A percentile compares a stretch with the other conserved stretches of the same genome.
phyloP scores from a whole-genome alignment of 1,140 invertebrate species.

The Littorina saxatilis region DNA sequence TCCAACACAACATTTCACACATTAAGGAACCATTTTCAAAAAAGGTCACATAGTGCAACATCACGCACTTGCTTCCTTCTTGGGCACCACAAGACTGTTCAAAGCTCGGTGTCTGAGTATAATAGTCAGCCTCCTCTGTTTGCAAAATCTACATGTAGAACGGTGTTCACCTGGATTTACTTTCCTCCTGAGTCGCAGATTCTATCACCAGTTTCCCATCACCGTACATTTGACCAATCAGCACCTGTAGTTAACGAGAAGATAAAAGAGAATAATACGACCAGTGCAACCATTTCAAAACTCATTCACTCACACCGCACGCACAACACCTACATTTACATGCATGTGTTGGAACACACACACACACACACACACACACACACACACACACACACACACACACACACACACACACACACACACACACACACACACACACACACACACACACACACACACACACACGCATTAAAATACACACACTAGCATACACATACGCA shows the following conservation, averaged over 20 bases:
- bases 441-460: not conserved
- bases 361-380: not conserved
- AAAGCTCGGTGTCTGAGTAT: not conserved
- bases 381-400: not conserved
- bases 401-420: not conserved
- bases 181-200: not conserved
- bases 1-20: too few relatives aligned
- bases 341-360: not conserved
- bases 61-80: not conserved
- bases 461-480: too few relatives aligned
- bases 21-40: too few relatives aligned
- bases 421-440: not conserved
- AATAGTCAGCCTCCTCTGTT: not conserved
- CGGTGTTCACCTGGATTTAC: not conserved
- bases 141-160: too few relatives aligned
- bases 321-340: not conserved
- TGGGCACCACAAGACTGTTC: not conserved
- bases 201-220: slow-evolving; percentile 65
- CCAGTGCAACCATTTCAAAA: slow-evolving; percentile 20
- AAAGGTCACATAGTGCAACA: too few relatives aligned
- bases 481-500: too few relatives aligned
- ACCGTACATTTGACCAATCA: slow-evolving; percentile 63
- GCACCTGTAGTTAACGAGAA: slow-evolving; percentile 54
- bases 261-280: slow-evolving; percentile 24
- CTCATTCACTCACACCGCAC: not conserved